Evolutionary conservation across 2,888 invertebrate genomes (phyloP).

Genomic region (Mythimna ferrago): DNA sequence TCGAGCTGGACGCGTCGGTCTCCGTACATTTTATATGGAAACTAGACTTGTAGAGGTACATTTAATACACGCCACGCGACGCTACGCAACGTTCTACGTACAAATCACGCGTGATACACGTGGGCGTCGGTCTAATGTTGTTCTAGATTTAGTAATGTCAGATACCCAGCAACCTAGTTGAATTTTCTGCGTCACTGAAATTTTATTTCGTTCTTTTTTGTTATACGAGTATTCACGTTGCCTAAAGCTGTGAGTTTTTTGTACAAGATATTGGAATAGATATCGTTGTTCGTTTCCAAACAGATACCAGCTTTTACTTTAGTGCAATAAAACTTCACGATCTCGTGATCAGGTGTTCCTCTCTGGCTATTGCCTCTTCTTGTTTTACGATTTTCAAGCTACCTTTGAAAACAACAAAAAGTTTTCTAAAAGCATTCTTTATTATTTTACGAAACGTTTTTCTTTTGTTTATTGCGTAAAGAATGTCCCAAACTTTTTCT

Average conservation of each 20-base stretch:
- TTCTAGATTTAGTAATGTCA: no score
- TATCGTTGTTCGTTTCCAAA: slow-evolving; percentile 12
- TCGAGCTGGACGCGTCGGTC: no score
- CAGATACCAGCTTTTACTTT: slow-evolving; percentile 36
- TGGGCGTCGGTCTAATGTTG: no score
- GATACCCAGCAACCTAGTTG: neutral
- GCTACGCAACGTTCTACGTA: no score
- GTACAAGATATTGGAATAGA: neutral
- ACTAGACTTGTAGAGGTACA: no score
- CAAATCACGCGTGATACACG: no score
- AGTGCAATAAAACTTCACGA: slow-evolving; percentile 62
- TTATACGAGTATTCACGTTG: neutral
- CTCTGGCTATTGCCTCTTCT: slow-evolving; percentile 26
- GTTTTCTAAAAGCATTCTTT: slow-evolving; percentile 22
- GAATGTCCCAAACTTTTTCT: slow-evolving; percentile 47
- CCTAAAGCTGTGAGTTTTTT: neutral
- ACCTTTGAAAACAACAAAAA: slow-evolving; percentile 16
- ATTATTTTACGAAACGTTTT: slow-evolving; percentile 24
- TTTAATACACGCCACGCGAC: no score
- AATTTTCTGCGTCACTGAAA: neutral
- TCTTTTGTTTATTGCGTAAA: slow-evolving; percentile 43
- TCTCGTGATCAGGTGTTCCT: slow-evolving; percentile 56
- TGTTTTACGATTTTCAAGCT: slow-evolving; percentile 47
- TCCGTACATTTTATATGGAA: no score
- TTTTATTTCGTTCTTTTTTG: neutral